Percentiles rank a stretch among this genome's conserved stretches.
These are phyloP conservation scores for Tetramorium alpestre DNA, from an alignment of 1,140 invertebrate species.

Conservation along the genomic window DNA sequence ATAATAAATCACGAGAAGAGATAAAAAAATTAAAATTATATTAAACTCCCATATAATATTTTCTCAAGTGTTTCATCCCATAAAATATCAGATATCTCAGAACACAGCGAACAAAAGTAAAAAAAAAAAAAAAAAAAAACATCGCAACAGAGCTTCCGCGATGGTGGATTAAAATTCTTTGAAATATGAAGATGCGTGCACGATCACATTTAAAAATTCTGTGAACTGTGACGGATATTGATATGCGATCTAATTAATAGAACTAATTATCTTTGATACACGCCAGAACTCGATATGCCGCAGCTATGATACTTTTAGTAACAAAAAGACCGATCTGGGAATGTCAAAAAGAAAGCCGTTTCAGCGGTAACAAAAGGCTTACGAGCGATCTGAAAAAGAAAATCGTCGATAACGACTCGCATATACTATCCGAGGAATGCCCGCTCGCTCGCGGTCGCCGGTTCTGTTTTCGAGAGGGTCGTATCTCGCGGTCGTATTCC, in stretches of 20 bases:
- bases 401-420: constrained; percentile 56
- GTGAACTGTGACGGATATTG: neutral
- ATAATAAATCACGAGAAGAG: too few species aligned
- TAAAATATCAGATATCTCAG: neutral
- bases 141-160: neutral
- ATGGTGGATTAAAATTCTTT: neutral
- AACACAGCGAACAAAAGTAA: neutral
- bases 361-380: constrained; percentile 14
- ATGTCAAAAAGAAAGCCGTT: constrained; percentile 15
- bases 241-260: neutral
- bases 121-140: neutral
- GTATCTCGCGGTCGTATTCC: constrained; percentile 58
- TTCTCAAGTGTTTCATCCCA: neutral
- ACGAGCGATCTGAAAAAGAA: constrained; percentile 51
- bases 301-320: neutral
- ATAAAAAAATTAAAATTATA: too few species aligned
- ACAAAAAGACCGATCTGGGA: neutral
- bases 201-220: neutral
- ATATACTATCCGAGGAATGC: constrained; percentile 51
- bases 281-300: neutral
- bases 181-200: neutral
- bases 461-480: constrained; percentile 50
- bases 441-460: constrained; percentile 39
- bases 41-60: neutral
- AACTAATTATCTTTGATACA: neutral